These are phyloP conservation scores for Caenorhabditis afra DNA, from an alignment of 2,888 invertebrate species.

Conservation along the genomic window DNA sequence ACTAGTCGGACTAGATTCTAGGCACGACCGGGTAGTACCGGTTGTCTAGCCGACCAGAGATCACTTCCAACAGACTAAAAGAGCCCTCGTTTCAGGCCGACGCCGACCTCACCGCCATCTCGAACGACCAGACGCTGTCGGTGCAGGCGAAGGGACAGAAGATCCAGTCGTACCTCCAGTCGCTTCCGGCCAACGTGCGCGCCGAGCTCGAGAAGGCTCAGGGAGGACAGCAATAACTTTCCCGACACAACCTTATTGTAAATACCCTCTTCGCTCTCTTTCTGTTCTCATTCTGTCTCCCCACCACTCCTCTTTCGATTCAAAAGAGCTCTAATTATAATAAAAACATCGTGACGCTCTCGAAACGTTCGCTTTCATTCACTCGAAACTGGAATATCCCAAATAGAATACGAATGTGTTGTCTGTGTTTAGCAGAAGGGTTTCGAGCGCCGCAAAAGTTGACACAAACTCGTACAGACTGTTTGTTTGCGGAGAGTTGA, in stretches of 20 bases:
- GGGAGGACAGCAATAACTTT: constrained; percentile 44
- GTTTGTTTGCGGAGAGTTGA: constrained; percentile 18
- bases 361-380: neutral
- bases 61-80: neutral
- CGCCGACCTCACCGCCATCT: constrained; percentile 73
- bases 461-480: constrained; percentile 46
- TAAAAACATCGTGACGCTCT: constrained; percentile 49
- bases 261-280: constrained; percentile 36
- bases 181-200: constrained; percentile 72
- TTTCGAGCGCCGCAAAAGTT: constrained; percentile 19
- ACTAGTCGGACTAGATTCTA: neutral
- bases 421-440: constrained; percentile 20
- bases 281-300: constrained; percentile 43
- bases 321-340: constrained; percentile 38
- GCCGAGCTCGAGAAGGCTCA: constrained; percentile 73
- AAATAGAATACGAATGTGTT: constrained; percentile 14
- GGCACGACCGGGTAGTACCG: neutral
- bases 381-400: constrained; percentile 36
- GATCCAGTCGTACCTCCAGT: constrained; percentile 70
- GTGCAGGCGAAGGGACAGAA: constrained; percentile 73
- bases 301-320: no score
- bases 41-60: constrained; percentile 5
- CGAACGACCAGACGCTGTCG: constrained; percentile 71
- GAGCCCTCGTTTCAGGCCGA: constrained; percentile 52
- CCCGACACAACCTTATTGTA: constrained; percentile 31